These are phyloP conservation scores for Drosophila repleta DNA, from an alignment of 1,140 invertebrate genomes.

Conservation along the genomic window DNA sequence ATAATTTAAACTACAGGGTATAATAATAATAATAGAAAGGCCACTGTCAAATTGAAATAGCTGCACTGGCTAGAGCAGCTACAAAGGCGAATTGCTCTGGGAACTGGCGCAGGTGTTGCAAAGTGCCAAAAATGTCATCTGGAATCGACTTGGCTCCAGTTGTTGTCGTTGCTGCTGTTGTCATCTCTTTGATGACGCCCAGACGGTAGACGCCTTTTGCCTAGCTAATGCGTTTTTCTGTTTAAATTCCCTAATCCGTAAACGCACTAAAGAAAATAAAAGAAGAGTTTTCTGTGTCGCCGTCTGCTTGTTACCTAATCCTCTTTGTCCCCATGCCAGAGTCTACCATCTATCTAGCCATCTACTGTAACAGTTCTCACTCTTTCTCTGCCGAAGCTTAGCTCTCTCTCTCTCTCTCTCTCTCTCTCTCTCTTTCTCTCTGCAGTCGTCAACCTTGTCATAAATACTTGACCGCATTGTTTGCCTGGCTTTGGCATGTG, in stretches of 20 bases:
- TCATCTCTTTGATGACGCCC: conserved; percentile 33
- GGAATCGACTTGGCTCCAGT: conserved; percentile 23
- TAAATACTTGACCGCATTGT: conserved; percentile 81
- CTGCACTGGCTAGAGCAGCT: conserved; percentile 2
- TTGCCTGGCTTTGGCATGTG: conserved; percentile 53
- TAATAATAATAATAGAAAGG: conserved; percentile 21
- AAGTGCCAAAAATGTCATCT: conserved; percentile 45
- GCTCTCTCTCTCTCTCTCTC: conserved; percentile 9
- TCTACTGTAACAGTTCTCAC: conserved; percentile 25
- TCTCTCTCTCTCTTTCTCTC: not conserved
- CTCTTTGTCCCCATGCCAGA: conserved; percentile 5
- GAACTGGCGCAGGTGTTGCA: conserved; percentile 64
- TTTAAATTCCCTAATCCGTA: conserved; percentile 75
- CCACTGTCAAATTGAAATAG: conserved; percentile 37
- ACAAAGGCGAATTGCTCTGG: conserved; percentile 37
- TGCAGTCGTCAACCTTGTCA: conserved; percentile 61
- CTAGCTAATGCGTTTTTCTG: conserved; percentile 81
- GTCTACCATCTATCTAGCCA: not conserved
- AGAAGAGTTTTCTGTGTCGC: conserved; percentile 66
- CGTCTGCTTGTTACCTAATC: conserved; percentile 57
- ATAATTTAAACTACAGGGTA: not conserved
- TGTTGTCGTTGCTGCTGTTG: conserved; percentile 26
- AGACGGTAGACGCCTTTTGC: conserved; percentile 49
- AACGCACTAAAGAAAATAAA: conserved; percentile 65
- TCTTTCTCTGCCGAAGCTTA: not conserved